phyloP scores from a whole-genome alignment of 2,113 vertebrate genomes.

The Nyctereutes procyonoides region DNA sequence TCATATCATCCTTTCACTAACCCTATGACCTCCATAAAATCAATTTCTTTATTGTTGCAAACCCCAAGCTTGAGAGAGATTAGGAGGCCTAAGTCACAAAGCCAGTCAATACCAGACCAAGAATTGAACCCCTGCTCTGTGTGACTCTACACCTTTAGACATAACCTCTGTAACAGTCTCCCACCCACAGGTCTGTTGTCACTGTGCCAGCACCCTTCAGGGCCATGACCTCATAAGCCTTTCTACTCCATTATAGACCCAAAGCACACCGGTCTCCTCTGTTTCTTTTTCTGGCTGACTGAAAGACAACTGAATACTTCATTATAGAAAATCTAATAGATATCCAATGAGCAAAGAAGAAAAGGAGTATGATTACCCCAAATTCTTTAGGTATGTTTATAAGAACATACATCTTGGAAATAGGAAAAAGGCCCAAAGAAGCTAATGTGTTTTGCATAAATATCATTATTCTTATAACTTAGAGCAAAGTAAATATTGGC shows the following conservation, averaged over 20 bases:
- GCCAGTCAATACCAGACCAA: not conserved
- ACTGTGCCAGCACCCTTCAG: not conserved
- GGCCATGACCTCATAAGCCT: not conserved
- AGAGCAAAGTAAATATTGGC: slow-evolving; percentile 50
- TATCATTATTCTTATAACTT: slow-evolving; percentile 40
- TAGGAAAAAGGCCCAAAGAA: not conserved
- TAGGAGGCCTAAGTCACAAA: not conserved
- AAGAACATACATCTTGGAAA: slow-evolving; percentile 28
- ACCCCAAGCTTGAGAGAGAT: not conserved
- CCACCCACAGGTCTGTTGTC: not conserved
- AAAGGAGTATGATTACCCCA: not conserved
- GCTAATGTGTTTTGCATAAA: slow-evolving; percentile 42
- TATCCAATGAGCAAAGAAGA: not conserved
- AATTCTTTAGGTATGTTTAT: slow-evolving; percentile 10
- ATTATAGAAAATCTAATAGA: not conserved
- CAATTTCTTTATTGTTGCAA: not conserved
- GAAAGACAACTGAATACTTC: not conserved
- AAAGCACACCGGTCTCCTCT: not conserved
- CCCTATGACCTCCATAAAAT: not conserved
- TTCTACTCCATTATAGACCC: not conserved
- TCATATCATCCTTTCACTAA: slow-evolving; percentile 28
- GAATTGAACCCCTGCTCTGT: not conserved
- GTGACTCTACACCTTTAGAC: not conserved
- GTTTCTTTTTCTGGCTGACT: not conserved
- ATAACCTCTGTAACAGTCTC: not conserved